phyloP scores from a whole-genome alignment of 2,797 vertebrate species.

The Pipistrellus kuhlii region DNA sequence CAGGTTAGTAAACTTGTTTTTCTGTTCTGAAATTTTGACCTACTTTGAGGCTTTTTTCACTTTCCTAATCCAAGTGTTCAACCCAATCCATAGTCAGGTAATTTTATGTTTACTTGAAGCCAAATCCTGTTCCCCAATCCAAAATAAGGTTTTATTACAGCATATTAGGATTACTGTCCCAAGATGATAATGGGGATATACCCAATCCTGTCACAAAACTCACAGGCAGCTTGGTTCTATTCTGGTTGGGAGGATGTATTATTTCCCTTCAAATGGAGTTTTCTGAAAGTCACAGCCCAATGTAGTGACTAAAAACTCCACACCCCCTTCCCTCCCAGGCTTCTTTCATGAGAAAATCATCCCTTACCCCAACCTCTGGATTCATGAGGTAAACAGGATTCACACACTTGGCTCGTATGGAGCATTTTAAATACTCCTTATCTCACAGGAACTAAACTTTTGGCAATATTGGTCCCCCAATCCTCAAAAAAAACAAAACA shows the following conservation, averaged over 20 bases:
- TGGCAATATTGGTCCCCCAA: background rate
- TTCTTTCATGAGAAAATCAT: background rate
- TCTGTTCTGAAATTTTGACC: constrained; percentile 4
- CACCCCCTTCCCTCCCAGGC: fast-evolving
- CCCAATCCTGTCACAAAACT: background rate
- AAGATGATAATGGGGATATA: background rate
- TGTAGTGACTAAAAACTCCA: background rate
- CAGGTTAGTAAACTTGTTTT: background rate
- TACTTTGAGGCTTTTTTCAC: background rate
- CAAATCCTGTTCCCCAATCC: background rate
- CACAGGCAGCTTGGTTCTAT: background rate
- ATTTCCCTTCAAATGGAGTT: constrained; percentile 21
- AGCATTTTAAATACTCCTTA: background rate
- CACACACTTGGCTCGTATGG: background rate
- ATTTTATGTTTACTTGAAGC: background rate
- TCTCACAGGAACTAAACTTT: background rate
- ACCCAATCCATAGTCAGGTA: background rate
- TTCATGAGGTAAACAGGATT: background rate
- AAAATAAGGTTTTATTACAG: background rate
- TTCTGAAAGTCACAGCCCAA: constrained; percentile 29
- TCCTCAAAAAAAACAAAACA: too few relatives aligned
- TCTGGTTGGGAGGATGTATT: background rate
- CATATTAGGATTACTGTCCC: background rate
- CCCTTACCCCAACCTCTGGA: background rate
- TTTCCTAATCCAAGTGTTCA: background rate